Evolutionary conservation across 2,797 vertebrate genomes (phyloP), one percentile per base, ranked within the genome.

Genomic region (Rhinella marina): DNA sequence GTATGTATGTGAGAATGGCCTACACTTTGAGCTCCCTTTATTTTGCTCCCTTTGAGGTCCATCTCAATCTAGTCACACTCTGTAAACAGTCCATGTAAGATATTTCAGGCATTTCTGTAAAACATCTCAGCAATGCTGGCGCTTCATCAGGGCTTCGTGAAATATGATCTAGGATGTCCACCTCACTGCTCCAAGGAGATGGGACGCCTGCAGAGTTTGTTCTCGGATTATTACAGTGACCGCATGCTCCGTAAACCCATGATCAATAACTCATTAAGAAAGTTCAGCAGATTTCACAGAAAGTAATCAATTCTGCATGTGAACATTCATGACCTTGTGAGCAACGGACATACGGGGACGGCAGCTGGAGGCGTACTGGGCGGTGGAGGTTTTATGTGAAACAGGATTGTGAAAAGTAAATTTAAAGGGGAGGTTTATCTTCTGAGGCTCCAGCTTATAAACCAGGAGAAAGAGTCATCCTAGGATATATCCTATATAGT

Each of bases 241-340:
- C 48, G 16, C 54, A 12, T 48, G 70, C 70, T 75, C 54, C 4
- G 27, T 73, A 29, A 59, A 32, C 56, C 70, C 29, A 1, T 19
- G 82, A 84, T 84, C 82, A 62, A 76, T 76, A 84, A 76, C 70
- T 75, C 70, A 75, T 84, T 61, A 73, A 25, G 82, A 61, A 73
- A 59, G 73, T 61, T 61, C 82, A 48, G 56, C 29, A 59, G 68
- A 32, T 84, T 82, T 19, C 19, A 11, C 68, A 84, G 25, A 29
- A 61, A 57, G 32, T n/a, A 84, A 84, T 73, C 25, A 75, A 75
- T 75, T n/a, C n/a, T 75, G 12, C 27, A 61, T 41, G 68, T 13
- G 52, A 61, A 6, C 29, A 41, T n/a, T n/a, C 59, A 62, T 62
- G 57, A 62, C 29, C 57, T 61, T 59, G 19, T 21, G 32, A 48